phyloP scores from a whole-genome alignment of 1,140 invertebrate genomes.

The Gonioctena quinquepunctata region DNA sequence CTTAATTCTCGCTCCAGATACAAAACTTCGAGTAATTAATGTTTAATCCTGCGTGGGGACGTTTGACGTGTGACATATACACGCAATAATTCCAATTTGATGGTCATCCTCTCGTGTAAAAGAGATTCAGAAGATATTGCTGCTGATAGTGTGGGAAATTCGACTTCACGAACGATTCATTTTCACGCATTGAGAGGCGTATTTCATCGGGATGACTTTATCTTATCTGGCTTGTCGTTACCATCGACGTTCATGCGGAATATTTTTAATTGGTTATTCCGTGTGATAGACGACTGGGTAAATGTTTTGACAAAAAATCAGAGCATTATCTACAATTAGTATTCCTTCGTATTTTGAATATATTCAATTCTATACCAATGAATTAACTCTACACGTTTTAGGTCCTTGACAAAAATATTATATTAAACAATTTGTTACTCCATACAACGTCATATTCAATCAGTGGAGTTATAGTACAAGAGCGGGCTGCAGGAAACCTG shows the following conservation, averaged over 20 bases:
- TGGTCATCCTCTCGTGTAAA: not conserved
- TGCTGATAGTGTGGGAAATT: conserved; percentile 4
- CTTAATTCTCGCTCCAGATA: too few species aligned
- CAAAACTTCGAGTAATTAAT: not conserved
- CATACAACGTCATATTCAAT: too few species aligned
- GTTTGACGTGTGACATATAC: not conserved
- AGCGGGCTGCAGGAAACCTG: too few species aligned
- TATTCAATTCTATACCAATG: too few species aligned
- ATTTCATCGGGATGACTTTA: not conserved
- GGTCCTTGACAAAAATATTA: too few species aligned
- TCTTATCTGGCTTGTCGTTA: conserved; percentile 1
- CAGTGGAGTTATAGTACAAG: too few species aligned
- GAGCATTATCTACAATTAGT: too few species aligned
- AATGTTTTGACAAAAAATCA: too few species aligned
- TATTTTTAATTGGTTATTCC: conserved; percentile 13
- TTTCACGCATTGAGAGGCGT: not conserved
- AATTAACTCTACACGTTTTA: too few species aligned
- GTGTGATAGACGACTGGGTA: too few species aligned
- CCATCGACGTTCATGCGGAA: conserved; percentile 1
- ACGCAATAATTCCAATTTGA: conserved; percentile 2
- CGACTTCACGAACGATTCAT: not conserved
- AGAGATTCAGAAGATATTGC: not conserved
- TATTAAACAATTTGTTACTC: too few species aligned
- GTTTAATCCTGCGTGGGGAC: not conserved
- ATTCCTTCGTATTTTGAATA: too few species aligned